Evolutionary conservation across 2,113 vertebrate species (phyloP), one percentile per base, ranked within the genome.

Genomic region (Apeltes quadracus): DNA sequence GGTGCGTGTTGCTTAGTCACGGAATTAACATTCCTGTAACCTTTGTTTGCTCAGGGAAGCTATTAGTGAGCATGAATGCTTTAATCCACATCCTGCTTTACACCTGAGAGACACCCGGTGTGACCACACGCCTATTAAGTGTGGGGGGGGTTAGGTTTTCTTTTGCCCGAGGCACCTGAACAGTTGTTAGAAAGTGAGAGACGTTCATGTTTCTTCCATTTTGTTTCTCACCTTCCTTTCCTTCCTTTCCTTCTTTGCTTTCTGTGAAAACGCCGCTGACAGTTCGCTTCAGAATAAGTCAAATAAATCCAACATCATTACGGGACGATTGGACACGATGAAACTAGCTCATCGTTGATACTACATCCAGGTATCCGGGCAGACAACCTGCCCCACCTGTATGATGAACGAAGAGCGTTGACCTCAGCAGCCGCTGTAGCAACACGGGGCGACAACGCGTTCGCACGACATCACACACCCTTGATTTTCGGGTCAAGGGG

Each of bases 1-100:
- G 75, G 38, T 73, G 63, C 51, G 61, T 81, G 85, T 85, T 70
- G 72, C 87, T 88, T 69, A 75, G 79, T 78, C 79, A 18, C 10
- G 57, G 51, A 53, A 61, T 86, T 76, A 84, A 82, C 75, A 74
- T 77, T 82, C 83, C 54, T 75, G 53, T 79, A 81, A 81, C 77
- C 77, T 80, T 74, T 87, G 82, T 88, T 86, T 75, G 77, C 75
- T 72, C 29, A 78, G 29, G 75, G 79, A 82, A 75, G 72, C 57
- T 62, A 68, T 69, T 78, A 85, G 71, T 2, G 55, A 50, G 34
- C 1, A 12, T 8, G 38, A 69, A 44, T 27, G 68, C 66, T 61
- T 62, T 63, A 27, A 43, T 61, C 38, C 20, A 59, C 55, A 62
- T 78, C 55, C 50, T 58, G 41, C 46, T 68, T 61, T 29, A 27